Evolutionary conservation across 2,888 invertebrate genomes (phyloP).

Genomic region (Pristionchus exspectatus): DNA sequence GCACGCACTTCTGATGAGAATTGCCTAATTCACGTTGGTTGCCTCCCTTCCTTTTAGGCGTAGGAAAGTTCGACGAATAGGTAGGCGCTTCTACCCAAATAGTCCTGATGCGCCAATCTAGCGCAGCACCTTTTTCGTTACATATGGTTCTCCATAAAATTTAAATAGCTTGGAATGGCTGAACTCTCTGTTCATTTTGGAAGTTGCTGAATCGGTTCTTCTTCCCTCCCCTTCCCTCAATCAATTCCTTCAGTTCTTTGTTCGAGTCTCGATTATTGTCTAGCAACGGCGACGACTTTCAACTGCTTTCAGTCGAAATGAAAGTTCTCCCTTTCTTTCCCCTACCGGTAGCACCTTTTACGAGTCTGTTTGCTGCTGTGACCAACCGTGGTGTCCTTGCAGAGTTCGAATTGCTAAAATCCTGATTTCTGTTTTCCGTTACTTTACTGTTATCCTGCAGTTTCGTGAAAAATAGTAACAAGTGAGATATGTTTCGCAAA

Average conservation of each 20-base stretch:
- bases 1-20: conserved; percentile 41
- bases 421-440: too few species aligned
- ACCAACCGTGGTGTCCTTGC: too few species aligned
- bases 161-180: neutral
- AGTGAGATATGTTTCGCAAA: too few species aligned
- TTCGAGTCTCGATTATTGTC: neutral
- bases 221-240: neutral
- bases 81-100: neutral
- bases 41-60: neutral
- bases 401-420: too few species aligned
- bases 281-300: neutral
- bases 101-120: neutral
- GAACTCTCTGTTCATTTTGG: neutral
- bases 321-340: neutral
- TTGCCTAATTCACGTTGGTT: conserved; percentile 44
- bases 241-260: conserved; percentile 3
- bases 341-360: too few species aligned
- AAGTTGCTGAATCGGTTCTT: neutral
- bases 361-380: too few species aligned
- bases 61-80: neutral
- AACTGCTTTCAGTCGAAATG: neutral
- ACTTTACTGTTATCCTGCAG: too few species aligned
- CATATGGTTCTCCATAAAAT: neutral
- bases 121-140: neutral
- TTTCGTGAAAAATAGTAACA: too few species aligned